A percentile compares a stretch with the other conserved stretches of the same genome.
These are phyloP conservation scores for Ptyas mucosa DNA, from an alignment of 2,113 vertebrate species.

Conservation along the genomic window DNA sequence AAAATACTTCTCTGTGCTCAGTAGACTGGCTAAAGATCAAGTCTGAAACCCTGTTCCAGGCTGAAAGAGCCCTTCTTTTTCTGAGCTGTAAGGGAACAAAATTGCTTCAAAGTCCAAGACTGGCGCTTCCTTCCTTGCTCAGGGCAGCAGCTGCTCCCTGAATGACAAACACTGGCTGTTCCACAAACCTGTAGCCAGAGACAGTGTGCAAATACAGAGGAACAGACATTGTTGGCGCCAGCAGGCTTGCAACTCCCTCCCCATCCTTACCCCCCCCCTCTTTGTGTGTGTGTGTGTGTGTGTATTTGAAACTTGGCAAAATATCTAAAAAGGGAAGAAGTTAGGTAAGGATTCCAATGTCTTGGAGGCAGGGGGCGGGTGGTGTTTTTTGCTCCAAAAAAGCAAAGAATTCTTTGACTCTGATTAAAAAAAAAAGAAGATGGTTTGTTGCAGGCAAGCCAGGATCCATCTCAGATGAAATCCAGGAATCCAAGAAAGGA, in stretches of 20 bases:
- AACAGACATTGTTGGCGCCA: constrained; percentile 8
- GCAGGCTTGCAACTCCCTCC: background rate
- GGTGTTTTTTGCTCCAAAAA: background rate
- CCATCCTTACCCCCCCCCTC: background rate
- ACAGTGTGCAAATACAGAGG: background rate
- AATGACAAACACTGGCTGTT: background rate
- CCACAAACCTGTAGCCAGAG: background rate
- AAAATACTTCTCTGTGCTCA: background rate
- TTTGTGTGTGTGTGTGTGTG: too few relatives aligned
- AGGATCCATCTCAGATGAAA: constrained; percentile 40
- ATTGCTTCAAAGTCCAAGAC: background rate
- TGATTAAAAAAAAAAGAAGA: constrained; percentile 1
- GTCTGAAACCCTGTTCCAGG: background rate
- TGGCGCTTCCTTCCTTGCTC: background rate
- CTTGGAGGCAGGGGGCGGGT: background rate
- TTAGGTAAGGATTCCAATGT: background rate
- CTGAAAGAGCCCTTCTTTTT: background rate
- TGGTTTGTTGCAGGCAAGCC: background rate
- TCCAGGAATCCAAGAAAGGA: constrained; percentile 14
- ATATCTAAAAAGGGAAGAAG: fast-evolving
- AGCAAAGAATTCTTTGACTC: background rate
- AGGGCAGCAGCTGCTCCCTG: background rate
- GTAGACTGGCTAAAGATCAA: background rate
- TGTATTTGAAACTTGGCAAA: background rate
- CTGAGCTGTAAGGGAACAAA: background rate